Conservation (phyloP, 2,113 vertebrate species). For the Cricetomys ansorgei region DNA sequence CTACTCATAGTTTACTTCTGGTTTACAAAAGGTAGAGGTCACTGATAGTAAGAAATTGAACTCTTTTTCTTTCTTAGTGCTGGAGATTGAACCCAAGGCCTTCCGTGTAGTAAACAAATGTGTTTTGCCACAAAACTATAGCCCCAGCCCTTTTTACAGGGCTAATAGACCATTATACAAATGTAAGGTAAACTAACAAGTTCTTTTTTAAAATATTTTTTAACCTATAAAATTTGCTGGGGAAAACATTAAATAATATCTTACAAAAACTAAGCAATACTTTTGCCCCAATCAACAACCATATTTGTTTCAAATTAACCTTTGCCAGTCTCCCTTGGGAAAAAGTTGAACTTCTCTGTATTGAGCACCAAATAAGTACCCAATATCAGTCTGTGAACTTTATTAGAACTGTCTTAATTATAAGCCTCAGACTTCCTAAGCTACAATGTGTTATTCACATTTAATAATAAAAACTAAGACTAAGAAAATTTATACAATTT, state of each 20-base stretch:
- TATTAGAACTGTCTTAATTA: constrained; percentile 16
- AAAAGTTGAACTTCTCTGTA: constrained; percentile 12
- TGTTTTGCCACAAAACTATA: neutral
- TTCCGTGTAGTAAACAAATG: neutral
- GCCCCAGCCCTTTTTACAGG: neutral
- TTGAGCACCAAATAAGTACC: neutral
- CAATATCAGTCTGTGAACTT: neutral
- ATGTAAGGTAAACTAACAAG: constrained; percentile 1
- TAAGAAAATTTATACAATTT: constrained; percentile 29
- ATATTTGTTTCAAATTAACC: neutral
- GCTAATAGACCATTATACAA: neutral
- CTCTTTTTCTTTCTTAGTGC: neutral
- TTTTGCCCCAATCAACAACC: neutral
- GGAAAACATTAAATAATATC: constrained; percentile 10
- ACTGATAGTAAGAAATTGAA: neutral
- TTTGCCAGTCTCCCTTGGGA: neutral
- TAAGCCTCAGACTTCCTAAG: neutral
- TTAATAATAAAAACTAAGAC: constrained; percentile 34
- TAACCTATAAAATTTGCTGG: neutral
- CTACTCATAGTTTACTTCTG: neutral
- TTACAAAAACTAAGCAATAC: constrained; percentile 27
- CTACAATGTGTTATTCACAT: constrained; percentile 38
- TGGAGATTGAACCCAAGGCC: neutral
- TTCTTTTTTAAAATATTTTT: neutral
- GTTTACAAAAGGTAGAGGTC: neutral